These are phyloP conservation scores for Aporophyla lueneburgensis DNA, from an alignment of 2,888 invertebrate genomes.

Conservation along the genomic window DNA sequence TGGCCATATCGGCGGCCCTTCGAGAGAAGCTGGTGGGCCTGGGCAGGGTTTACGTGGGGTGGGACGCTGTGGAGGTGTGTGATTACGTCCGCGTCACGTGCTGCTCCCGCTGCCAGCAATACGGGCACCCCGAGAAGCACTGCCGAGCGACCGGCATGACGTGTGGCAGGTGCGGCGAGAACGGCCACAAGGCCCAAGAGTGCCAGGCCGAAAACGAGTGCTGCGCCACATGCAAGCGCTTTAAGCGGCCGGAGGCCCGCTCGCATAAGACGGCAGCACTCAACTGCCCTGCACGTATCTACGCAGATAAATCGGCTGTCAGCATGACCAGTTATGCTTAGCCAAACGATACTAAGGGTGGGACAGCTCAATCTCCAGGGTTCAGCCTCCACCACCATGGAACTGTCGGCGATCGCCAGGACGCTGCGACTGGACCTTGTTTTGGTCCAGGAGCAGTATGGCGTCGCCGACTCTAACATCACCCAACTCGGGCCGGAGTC, in stretches of 20 bases:
- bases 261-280: slow-evolving; percentile 58
- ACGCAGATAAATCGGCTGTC: slow-evolving; percentile 48
- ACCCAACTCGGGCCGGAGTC: not conserved
- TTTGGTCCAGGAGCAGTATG: slow-evolving; percentile 65
- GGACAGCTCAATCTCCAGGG: slow-evolving; percentile 65
- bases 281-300: slow-evolving; percentile 46
- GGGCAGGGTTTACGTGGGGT: too few species aligned
- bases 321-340: slow-evolving; percentile 45
- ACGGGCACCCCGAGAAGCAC: too few species aligned
- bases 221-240: slow-evolving; percentile 64
- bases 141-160: too few species aligned
- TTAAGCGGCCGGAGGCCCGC: slow-evolving; percentile 44
- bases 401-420: slow-evolving; percentile 50
- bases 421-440: slow-evolving; percentile 53
- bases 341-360: not conserved
- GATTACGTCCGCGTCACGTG: too few species aligned
- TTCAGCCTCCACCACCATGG: slow-evolving; percentile 49
- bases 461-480: not conserved
- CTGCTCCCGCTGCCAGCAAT: too few species aligned
- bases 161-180: too few species aligned
- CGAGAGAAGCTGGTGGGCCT: too few species aligned
- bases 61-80: too few species aligned
- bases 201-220: slow-evolving; percentile 20
- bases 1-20: too few species aligned
- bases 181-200: too few species aligned